Conservation (phyloP, 2,888 invertebrate genomes). For the Yponomeuta malinellus region DNA sequence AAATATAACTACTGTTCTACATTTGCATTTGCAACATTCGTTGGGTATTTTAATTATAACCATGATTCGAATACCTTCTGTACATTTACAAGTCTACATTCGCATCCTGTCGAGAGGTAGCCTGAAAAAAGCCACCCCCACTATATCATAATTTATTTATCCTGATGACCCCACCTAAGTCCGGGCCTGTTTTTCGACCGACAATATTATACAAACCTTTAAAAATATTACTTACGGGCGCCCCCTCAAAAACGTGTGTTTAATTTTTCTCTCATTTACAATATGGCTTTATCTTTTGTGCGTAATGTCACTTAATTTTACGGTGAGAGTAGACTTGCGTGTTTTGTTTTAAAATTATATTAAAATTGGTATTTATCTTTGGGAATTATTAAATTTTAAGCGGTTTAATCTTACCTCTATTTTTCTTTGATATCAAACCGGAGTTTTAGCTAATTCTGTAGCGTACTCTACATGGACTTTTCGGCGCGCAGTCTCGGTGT, state of each 20-base stretch:
- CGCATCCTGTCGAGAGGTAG: constrained; percentile 39
- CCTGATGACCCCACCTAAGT: constrained; percentile 62
- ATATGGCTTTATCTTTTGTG: constrained; percentile 65
- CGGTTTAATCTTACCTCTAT: no score
- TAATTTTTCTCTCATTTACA: constrained; percentile 61
- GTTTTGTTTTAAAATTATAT: neutral
- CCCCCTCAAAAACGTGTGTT: constrained; percentile 22
- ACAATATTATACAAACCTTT: constrained; percentile 58
- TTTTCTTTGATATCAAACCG: no score
- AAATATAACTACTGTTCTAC: no score
- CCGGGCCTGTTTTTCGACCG: constrained; percentile 51
- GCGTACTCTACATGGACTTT: no score
- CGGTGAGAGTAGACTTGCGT: constrained; percentile 30
- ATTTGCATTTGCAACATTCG: no score
- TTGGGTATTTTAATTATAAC: no score
- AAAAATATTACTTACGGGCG: constrained; percentile 31
- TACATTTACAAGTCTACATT: constrained; percentile 29
- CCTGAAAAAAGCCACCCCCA: constrained; percentile 45
- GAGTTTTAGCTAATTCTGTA: no score
- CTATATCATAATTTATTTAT: constrained; percentile 75
- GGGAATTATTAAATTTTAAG: no score
- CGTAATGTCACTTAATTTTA: constrained; percentile 56
- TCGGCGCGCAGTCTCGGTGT: no score
- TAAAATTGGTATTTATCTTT: no score
- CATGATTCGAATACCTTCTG: constrained; percentile 25